A percentile compares a stretch with the other conserved stretches of the same genome.
Conservation (phyloP, 2,888 invertebrate species). For the Microplitis manilae region DNA sequence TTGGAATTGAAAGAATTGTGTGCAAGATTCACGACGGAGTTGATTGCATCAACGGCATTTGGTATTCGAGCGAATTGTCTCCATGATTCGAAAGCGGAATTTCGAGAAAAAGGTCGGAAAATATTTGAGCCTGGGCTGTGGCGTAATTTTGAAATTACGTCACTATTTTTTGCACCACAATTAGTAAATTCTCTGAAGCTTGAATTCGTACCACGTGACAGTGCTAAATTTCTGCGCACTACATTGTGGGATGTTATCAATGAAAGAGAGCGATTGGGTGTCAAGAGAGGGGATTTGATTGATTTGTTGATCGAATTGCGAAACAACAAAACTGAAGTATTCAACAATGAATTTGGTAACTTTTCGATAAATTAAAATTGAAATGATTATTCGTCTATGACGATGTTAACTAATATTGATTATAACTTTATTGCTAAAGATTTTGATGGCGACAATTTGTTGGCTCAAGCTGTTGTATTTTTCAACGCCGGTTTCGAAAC, state of each 20-base stretch:
- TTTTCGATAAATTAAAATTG: not conserved
- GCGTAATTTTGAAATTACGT: slow-evolving; percentile 67
- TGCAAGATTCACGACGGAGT: slow-evolving; percentile 67
- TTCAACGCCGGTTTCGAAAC: slow-evolving; percentile 65
- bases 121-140: slow-evolving; percentile 66
- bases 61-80: slow-evolving; percentile 72
- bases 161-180: slow-evolving; percentile 71
- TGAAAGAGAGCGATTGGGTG: slow-evolving; percentile 68
- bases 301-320: slow-evolving; percentile 72
- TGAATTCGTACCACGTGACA: slow-evolving; percentile 67
- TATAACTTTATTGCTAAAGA: slow-evolving; percentile 47
- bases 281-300: slow-evolving; percentile 70
- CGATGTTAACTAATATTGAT: not conserved
- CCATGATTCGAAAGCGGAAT: slow-evolving; percentile 69
- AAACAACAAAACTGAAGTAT: slow-evolving; percentile 52
- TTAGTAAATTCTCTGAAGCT: slow-evolving; percentile 65
- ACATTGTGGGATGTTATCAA: slow-evolving; percentile 71
- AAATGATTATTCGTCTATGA: not conserved
- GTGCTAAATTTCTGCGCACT: slow-evolving; percentile 66
- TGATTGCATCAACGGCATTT: slow-evolving; percentile 73
- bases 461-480: slow-evolving; percentile 60
- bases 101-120: slow-evolving; percentile 69
- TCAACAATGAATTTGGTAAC: slow-evolving; percentile 47
- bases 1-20: slow-evolving; percentile 63
- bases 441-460: slow-evolving; percentile 60